Percentiles rank a stretch among this genome's conserved stretches.
phyloP scores from a whole-genome alignment of 2,888 invertebrate genomes.

The Omphaloscelis lunosa region DNA sequence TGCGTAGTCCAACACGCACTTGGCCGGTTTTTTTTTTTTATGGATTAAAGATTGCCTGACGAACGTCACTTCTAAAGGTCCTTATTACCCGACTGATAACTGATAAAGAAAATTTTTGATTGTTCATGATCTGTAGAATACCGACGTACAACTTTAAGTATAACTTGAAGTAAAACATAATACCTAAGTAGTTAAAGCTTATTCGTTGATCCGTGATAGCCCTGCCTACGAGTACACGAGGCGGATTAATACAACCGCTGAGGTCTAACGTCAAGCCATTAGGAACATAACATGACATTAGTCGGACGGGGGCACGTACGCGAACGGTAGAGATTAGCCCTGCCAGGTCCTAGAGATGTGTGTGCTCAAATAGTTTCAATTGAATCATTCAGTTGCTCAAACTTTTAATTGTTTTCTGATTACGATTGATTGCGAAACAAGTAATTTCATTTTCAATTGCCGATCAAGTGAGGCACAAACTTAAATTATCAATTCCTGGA shows the following conservation, averaged over 20 bases:
- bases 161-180: slow-evolving; percentile 15
- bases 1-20: too few species aligned
- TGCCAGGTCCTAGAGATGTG: slow-evolving; percentile 10
- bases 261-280: slow-evolving; percentile 51
- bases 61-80: neutral
- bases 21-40: neutral
- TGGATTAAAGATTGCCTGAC: too few species aligned
- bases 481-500: neutral
- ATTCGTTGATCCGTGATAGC: slow-evolving; percentile 45
- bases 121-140: neutral
- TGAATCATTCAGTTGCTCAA: neutral
- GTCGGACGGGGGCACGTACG: slow-evolving; percentile 17
- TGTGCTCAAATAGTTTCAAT: neutral
- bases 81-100: neutral
- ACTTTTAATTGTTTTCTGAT: neutral
- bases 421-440: neutral
- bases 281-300: slow-evolving; percentile 53
- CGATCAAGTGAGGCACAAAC: neutral
- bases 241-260: slow-evolving; percentile 55
- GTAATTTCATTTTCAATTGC: neutral
- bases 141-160: neutral
- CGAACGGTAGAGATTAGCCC: slow-evolving; percentile 4
- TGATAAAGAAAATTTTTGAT: neutral
- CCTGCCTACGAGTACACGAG: slow-evolving; percentile 53
- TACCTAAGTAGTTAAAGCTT: slow-evolving; percentile 15